Percentiles rank a stretch among this genome's conserved stretches.
phyloP scores from a whole-genome alignment of 2,797 vertebrate genomes.

The Momotus momota region DNA sequence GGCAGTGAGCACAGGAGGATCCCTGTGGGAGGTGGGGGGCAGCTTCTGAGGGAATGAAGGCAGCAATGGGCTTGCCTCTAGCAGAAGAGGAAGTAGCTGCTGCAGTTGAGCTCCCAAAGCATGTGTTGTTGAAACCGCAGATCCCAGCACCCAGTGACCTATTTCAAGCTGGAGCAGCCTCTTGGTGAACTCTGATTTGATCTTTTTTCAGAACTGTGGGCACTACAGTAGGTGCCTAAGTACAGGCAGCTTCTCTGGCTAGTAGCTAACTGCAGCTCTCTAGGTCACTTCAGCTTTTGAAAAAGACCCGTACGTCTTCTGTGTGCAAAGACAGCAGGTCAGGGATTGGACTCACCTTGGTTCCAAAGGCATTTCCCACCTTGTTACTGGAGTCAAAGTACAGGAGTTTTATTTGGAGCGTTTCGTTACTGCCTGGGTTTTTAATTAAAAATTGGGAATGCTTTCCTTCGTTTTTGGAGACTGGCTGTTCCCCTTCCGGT shows the following conservation, averaged over 20 bases:
- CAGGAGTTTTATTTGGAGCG: not conserved
- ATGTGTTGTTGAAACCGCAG: rapidly evolving
- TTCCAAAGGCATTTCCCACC: not conserved
- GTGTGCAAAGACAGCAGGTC: not conserved
- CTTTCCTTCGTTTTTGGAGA: not conserved
- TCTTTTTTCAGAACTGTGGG: not conserved
- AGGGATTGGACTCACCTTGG: rapidly evolving
- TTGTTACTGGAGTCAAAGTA: not conserved
- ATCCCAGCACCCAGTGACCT: not conserved
- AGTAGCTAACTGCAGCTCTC: not conserved
- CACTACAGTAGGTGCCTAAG: not conserved
- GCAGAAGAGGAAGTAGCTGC: not conserved
- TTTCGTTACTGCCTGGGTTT: not conserved
- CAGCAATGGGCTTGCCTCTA: not conserved
- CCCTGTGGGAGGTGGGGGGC: rapidly evolving
- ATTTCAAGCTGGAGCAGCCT: constrained; percentile 5
- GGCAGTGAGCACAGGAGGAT: not conserved
- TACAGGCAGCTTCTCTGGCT: not conserved
- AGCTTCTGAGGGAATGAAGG: not conserved
- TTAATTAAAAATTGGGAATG: not conserved
- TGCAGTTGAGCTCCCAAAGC: not conserved
- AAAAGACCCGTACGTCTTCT: not conserved
- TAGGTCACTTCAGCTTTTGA: not conserved
- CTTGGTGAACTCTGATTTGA: not conserved
- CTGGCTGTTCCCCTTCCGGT: not conserved